Percentiles rank a stretch among this genome's conserved stretches.
Conservation (phyloP, 64 coral and sea anemone genomes). For the Acropora yongei region DNA sequence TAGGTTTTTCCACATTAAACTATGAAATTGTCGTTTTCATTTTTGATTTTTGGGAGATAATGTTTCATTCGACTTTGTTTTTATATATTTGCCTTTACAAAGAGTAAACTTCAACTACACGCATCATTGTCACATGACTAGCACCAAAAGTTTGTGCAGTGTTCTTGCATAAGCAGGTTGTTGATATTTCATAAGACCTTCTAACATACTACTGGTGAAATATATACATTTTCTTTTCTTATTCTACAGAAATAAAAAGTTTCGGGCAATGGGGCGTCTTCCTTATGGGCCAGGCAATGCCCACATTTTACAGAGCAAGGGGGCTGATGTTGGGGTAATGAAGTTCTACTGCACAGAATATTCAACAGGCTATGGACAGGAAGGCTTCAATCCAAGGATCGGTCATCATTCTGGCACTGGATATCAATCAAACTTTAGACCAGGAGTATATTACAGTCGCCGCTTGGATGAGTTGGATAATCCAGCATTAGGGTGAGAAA, state of each 20-base stretch:
- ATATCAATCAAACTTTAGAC: slow-evolving; percentile 99
- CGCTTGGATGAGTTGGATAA: slow-evolving; percentile 96
- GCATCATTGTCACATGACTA: too few species aligned
- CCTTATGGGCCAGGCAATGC: slow-evolving; percentile 92
- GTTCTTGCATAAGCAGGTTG: too few species aligned
- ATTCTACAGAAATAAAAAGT: background rate
- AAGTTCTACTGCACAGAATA: slow-evolving; percentile 99
- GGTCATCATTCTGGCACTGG: slow-evolving; percentile 93
- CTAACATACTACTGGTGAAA: too few species aligned
- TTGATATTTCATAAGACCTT: too few species aligned
- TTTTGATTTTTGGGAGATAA: too few species aligned
- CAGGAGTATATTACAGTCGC: slow-evolving; percentile 96
- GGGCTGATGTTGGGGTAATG: slow-evolving; percentile 81
- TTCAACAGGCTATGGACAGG: slow-evolving; percentile 89
- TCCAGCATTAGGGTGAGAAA: slow-evolving; percentile 91
- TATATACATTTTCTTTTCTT: too few species aligned
- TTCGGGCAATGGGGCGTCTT: slow-evolving; percentile 76
- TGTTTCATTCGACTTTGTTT: too few species aligned
- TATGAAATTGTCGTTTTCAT: background rate
- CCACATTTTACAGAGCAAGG: slow-evolving; percentile 95
- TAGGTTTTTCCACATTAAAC: too few species aligned
- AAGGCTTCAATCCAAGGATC: slow-evolving; percentile 83
- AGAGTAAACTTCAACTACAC: too few species aligned
- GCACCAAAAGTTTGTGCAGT: too few species aligned
- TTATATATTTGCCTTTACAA: too few species aligned